These are phyloP conservation scores for Frieseomelitta varia DNA, from an alignment of 1,140 invertebrate genomes.

Conservation along the genomic window DNA sequence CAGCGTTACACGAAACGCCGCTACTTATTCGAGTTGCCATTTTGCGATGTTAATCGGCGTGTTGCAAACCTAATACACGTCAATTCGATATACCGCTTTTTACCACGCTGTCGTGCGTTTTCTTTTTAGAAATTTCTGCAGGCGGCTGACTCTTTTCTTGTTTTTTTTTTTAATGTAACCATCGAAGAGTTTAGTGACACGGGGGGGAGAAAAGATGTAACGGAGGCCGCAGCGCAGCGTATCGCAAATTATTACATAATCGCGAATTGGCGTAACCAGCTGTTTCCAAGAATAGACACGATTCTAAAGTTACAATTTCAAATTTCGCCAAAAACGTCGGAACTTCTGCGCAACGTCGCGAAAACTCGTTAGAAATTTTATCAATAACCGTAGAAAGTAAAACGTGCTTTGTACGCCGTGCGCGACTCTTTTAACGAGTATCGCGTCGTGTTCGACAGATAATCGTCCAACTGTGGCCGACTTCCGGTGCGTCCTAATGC, in stretches of 20 bases:
- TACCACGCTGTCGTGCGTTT: not conserved
- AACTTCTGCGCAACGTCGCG: not conserved
- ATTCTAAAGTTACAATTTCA: slow-evolving; percentile 11
- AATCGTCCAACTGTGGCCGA: not conserved
- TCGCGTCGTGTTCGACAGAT: too few relatives aligned
- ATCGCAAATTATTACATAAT: slow-evolving; percentile 38
- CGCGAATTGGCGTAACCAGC: slow-evolving; percentile 8
- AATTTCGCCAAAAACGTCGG: not conserved
- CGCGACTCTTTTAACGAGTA: not conserved
- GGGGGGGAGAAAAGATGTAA: not conserved
- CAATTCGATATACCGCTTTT: not conserved
- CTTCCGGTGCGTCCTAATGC: not conserved
- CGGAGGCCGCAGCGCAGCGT: not conserved
- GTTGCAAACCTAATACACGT: not conserved
- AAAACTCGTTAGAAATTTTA: not conserved
- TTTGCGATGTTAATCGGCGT: slow-evolving; percentile 11
- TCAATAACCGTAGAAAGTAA: not conserved
- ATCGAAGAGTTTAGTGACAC: not conserved
- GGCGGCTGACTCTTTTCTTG: too few relatives aligned
- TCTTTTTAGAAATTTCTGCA: too few relatives aligned
- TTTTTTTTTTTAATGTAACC: too few relatives aligned
- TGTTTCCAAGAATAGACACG: slow-evolving; percentile 27
- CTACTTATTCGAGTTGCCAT: not conserved
- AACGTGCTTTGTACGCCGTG: not conserved
- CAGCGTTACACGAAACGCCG: not conserved